These are phyloP conservation scores for Panorpa germanica DNA, from an alignment of 2,888 invertebrate species.

Conservation along the genomic window DNA sequence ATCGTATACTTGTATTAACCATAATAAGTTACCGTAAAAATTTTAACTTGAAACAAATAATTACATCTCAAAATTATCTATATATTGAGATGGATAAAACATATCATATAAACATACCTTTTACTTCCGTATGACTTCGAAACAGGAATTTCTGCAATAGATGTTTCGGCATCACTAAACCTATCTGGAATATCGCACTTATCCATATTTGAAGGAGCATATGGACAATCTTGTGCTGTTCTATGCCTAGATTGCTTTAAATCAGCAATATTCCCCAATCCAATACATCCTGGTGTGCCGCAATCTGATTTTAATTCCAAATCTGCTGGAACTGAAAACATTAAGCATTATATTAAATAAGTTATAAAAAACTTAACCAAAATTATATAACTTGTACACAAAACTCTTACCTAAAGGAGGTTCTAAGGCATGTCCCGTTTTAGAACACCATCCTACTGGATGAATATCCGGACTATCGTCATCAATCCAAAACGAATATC, in stretches of 20 bases:
- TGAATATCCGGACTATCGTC: slow-evolving; percentile 83
- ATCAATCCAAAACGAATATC: slow-evolving; percentile 74
- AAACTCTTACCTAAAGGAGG: slow-evolving; percentile 52
- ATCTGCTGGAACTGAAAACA: slow-evolving; percentile 38
- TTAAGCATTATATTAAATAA: slow-evolving; percentile 9
- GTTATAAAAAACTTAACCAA: slow-evolving; percentile 8
- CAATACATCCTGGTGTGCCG: slow-evolving; percentile 71
- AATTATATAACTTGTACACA: not conserved
- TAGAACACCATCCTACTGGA: slow-evolving; percentile 80
- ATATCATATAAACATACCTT: slow-evolving; percentile 5
- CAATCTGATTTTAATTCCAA: slow-evolving; percentile 43
- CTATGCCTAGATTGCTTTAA: slow-evolving; percentile 56
- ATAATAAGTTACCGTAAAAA: too few relatives aligned
- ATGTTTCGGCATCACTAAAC: too few relatives aligned
- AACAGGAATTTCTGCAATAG: slow-evolving; percentile 15
- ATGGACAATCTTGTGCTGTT: slow-evolving; percentile 56
- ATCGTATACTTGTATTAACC: too few relatives aligned
- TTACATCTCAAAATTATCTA: too few relatives aligned
- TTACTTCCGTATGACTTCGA: slow-evolving; percentile 11
- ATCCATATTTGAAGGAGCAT: slow-evolving; percentile 30
- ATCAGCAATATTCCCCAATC: slow-evolving; percentile 73
- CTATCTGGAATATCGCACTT: slow-evolving; percentile 21
- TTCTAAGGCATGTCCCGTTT: slow-evolving; percentile 73
- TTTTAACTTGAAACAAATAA: too few relatives aligned
- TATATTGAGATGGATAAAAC: too few relatives aligned